These are phyloP conservation scores for Desmodus rotundus DNA, from an alignment of 2,113 vertebrate species.

Conservation along the genomic window DNA sequence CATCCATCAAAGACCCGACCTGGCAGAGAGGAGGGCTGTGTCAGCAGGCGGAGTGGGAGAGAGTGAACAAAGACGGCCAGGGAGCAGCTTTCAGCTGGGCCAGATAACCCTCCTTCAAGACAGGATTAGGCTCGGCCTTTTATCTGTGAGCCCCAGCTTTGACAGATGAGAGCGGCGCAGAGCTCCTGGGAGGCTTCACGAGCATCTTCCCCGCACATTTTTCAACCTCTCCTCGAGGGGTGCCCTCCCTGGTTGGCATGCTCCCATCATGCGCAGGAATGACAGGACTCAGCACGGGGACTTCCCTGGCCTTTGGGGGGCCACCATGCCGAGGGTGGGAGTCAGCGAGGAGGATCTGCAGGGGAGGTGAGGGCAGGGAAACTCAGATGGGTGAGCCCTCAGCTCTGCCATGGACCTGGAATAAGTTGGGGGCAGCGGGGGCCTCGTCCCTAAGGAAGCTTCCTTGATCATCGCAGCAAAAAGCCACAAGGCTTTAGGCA, in stretches of 20 bases:
- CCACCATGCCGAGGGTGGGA: not conserved
- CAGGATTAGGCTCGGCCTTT: constrained; percentile 64
- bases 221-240: constrained; percentile 31
- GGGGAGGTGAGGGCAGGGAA: not conserved
- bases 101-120: not conserved
- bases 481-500: not conserved
- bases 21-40: not conserved
- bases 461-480: not conserved
- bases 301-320: not conserved
- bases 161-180: constrained; percentile 56
- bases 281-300: not conserved
- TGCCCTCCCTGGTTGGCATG: constrained; percentile 54
- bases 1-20: constrained; percentile 31
- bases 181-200: constrained; percentile 52
- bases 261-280: not conserved
- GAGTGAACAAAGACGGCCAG: not conserved
- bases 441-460: not conserved
- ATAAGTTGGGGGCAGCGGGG: not conserved
- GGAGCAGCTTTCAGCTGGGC: constrained; percentile 49
- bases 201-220: constrained; percentile 56
- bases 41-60: not conserved
- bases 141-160: constrained; percentile 63
- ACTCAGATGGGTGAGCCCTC: not conserved
- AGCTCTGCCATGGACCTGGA: too few relatives aligned
- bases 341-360: not conserved